phyloP scores from a whole-genome alignment of 2,113 vertebrate genomes.

The Peromyscus polionotus region DNA sequence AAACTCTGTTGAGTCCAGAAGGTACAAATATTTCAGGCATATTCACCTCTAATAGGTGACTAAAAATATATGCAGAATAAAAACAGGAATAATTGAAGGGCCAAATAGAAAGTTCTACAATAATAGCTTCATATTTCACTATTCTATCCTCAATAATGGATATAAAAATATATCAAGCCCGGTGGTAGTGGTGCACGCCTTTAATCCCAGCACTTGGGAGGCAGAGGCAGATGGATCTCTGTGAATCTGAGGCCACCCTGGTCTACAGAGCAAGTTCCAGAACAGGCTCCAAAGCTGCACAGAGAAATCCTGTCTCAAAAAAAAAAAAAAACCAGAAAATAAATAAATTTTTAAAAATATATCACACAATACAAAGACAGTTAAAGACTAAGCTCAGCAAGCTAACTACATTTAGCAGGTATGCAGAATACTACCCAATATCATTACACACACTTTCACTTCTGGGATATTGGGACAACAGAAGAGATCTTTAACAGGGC shows the following conservation, averaged over 20 bases:
- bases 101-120: not conserved
- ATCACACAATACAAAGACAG: not conserved
- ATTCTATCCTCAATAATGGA: not conserved
- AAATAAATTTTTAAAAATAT: not conserved
- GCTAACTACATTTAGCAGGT: not conserved
- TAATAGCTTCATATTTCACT: not conserved
- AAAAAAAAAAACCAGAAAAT: too few species aligned
- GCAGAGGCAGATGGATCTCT: too few species aligned
- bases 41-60: not conserved
- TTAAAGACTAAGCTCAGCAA: not conserved
- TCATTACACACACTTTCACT: not conserved
- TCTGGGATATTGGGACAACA: not conserved
- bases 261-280: too few species aligned
- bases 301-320: too few species aligned
- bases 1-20: not conserved
- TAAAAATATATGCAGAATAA: not conserved
- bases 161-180: not conserved
- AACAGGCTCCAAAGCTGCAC: too few species aligned
- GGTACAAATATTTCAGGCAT: not conserved
- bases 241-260: too few species aligned
- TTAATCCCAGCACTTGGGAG: too few species aligned
- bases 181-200: too few species aligned
- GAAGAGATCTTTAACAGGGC: not conserved
- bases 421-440: not conserved
- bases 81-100: not conserved